Evolutionary conservation across 1,140 invertebrate genomes (phyloP), one percentile per base, ranked within the genome.

Genomic region (Brachystomella parvula): DNA sequence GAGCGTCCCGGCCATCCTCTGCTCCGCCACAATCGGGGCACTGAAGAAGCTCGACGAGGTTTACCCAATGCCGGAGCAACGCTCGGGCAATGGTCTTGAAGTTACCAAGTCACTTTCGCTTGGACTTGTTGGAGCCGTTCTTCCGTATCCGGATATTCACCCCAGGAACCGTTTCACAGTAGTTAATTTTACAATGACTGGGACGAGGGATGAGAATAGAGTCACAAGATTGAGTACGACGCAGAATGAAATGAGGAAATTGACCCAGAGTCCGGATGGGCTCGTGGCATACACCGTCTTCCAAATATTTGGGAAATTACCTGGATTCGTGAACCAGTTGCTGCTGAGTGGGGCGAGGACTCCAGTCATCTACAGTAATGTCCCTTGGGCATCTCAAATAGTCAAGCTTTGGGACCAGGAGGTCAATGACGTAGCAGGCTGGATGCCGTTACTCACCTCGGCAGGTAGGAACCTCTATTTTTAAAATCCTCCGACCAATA

Each of bases 151-250:
- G 2, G 66, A 66, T 57, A 31, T 61, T 24, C 26, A 66, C 29
- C 33, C 59, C 17, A 57, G 58, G 26, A 73, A 73, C 57, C 62
- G 68, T 17, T 73, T 70, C 49, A 73, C 71, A 1, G 64, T 73
- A 12, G 60, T 64, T 6, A 63, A 73, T 57, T 68, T 70, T 28
- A 47, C 31, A 1, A 56, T 69, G 9, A 56, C 32, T 1, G 68
- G 59, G 17, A 53, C 39, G 2, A 2, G 17, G 15, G 15, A 12
- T 21, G 62, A 35, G 26, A 62, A 15, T 28, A 39, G 31, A 39
- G 21, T 68, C 1, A 61, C 47, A 29, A n/a, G 49, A 61, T 56
- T 60, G 28, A 28, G 47, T 19, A 21, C 3, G n/a, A 29, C 62
- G 24, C 53, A 26, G 44, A 2, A 65, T 3, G 21, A 33, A 26